Percentiles rank a stretch among this genome's conserved stretches.
Evolutionary conservation across 2,888 invertebrate species (phyloP).

Genomic region (Panorpa germanica): DNA sequence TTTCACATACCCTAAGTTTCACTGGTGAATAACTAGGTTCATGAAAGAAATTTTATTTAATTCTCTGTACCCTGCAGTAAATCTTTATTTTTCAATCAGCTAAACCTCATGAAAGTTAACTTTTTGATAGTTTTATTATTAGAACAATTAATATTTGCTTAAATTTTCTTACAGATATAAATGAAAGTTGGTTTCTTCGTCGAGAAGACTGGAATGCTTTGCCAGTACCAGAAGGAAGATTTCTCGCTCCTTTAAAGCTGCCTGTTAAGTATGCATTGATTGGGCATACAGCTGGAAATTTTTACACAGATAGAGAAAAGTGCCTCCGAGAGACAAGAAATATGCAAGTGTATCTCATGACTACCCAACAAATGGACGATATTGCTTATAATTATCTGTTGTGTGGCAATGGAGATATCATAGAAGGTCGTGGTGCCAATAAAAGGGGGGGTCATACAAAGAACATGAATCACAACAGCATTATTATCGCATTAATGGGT

Average conservation of each 20-base stretch:
- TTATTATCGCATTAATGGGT: conserved; percentile 25
- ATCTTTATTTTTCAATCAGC: too few relatives aligned
- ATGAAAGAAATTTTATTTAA: too few relatives aligned
- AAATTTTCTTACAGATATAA: conserved; percentile 23
- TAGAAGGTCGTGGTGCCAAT: conserved; percentile 27
- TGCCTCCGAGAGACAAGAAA: conserved; percentile 20
- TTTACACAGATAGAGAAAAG: conserved; percentile 18
- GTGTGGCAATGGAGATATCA: conserved; percentile 21
- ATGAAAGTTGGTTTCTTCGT: conserved; percentile 25
- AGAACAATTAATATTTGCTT: too few relatives aligned
- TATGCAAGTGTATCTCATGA: conserved; percentile 21
- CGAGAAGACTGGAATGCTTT: conserved; percentile 27
- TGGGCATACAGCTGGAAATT: conserved; percentile 21
- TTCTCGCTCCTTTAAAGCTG: conserved; percentile 18
- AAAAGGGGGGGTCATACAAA: conserved; percentile 21
- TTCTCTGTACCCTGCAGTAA: too few relatives aligned
- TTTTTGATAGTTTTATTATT: too few relatives aligned
- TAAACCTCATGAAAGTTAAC: too few relatives aligned
- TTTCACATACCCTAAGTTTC: too few relatives aligned
- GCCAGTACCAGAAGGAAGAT: conserved; percentile 18
- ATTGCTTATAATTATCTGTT: conserved; percentile 27
- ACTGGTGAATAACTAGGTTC: too few relatives aligned
- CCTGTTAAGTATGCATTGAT: conserved; percentile 22
- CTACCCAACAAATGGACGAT: conserved; percentile 19
- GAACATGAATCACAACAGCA: conserved; percentile 20